Evolutionary conservation across 2,797 vertebrate species (phyloP).

Genomic region (Morelia viridis): DNA sequence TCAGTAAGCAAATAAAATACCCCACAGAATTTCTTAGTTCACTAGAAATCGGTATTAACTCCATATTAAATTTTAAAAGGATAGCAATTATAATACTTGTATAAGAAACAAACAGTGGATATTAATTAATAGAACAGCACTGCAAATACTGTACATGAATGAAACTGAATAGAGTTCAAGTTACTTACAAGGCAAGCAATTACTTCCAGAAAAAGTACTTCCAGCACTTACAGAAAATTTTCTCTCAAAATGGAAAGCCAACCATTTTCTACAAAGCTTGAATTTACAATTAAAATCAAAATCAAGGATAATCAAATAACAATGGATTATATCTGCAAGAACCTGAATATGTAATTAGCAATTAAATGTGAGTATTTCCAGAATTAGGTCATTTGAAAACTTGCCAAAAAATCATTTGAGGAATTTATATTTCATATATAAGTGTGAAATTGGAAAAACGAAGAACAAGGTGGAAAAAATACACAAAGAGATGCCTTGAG

Average conservation of each 20-base stretch:
- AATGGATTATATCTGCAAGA: neutral
- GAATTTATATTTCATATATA: neutral
- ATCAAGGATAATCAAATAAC: neutral
- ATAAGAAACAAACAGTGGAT: too few species aligned
- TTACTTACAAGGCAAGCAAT: neutral
- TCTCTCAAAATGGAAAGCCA: neutral
- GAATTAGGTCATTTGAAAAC: neutral
- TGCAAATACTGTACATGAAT: too few species aligned
- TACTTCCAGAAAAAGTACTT: neutral
- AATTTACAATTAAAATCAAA: neutral
- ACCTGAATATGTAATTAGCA: neutral
- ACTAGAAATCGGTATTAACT: too few species aligned
- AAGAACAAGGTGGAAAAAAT: neutral
- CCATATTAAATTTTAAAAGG: too few species aligned
- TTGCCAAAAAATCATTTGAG: neutral
- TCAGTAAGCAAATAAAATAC: too few species aligned
- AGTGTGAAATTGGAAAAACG: neutral
- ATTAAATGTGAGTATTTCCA: neutral
- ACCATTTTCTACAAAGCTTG: neutral
- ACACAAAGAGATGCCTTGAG: neutral
- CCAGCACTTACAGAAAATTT: neutral
- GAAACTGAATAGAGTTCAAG: too few species aligned
- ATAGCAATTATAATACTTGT: too few species aligned
- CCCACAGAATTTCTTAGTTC: too few species aligned
- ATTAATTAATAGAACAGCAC: too few species aligned